These are phyloP conservation scores for Mastacembelus armatus DNA, from an alignment of 2,797 vertebrate genomes.

Conservation along the genomic window DNA sequence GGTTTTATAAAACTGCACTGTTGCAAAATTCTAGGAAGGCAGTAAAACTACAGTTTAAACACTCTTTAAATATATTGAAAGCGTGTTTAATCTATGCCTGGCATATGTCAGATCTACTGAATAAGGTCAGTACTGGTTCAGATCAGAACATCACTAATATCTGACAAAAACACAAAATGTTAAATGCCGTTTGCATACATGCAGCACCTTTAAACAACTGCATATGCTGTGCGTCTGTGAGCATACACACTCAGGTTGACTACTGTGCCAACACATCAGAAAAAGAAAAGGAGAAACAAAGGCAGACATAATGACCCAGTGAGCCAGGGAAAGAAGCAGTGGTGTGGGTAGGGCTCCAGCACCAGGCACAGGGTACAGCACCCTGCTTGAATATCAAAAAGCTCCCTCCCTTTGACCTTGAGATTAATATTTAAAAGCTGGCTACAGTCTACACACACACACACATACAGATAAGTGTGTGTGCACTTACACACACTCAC, in stretches of 20 bases:
- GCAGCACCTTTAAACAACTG: constrained; percentile 46
- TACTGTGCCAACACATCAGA: constrained; percentile 56
- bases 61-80: too few species aligned
- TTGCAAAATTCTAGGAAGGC: too few species aligned
- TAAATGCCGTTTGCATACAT: not conserved
- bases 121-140: not conserved
- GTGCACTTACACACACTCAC: constrained; percentile 29
- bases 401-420: constrained; percentile 84
- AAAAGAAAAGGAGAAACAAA: constrained; percentile 55
- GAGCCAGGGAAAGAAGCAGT: constrained; percentile 68
- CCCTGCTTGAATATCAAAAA: constrained; percentile 84
- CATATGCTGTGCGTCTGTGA: constrained; percentile 44
- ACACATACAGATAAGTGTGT: constrained; percentile 33
- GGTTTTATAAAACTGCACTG: not conserved
- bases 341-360: constrained; percentile 61
- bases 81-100: not conserved
- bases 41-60: too few species aligned
- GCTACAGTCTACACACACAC: constrained; percentile 71
- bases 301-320: constrained; percentile 76
- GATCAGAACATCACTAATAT: not conserved
- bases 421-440: constrained; percentile 85
- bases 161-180: not conserved
- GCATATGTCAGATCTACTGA: not conserved
- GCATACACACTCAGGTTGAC: constrained; percentile 40
- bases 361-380: constrained; percentile 70